Conservation (phyloP, 2,797 vertebrate genomes). For the Myotis vivesi region DNA sequence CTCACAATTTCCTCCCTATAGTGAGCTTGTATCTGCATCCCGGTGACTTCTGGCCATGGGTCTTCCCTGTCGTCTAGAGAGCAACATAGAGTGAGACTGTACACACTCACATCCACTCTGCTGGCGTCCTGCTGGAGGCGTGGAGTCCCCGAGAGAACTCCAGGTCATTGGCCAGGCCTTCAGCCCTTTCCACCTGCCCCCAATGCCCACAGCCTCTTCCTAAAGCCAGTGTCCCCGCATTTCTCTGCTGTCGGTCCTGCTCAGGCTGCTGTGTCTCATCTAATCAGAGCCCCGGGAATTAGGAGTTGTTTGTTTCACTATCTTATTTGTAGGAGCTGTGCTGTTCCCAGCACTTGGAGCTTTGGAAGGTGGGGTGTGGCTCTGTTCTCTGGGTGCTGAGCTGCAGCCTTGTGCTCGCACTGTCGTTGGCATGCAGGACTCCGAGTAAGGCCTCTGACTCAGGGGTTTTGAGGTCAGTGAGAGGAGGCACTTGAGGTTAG, state of each 20-base stretch:
- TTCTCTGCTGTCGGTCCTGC: no score
- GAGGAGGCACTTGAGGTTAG: not conserved
- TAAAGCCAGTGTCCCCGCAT: not conserved
- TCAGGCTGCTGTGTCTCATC: not conserved
- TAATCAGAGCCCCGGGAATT: not conserved
- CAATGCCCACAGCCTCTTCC: not conserved
- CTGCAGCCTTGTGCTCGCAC: not conserved
- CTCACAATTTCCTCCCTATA: not conserved
- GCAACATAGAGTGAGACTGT: not conserved
- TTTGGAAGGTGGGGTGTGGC: not conserved
- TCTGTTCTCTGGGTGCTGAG: not conserved
- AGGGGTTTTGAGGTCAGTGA: not conserved
- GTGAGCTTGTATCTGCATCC: not conserved
- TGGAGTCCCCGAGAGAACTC: not conserved
- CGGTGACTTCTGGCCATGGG: not conserved
- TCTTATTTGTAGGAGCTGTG: not conserved
- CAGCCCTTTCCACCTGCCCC: not conserved
- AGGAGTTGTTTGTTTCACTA: not conserved
- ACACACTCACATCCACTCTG: not conserved
- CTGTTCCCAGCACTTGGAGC: not conserved
- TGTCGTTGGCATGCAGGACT: not conserved
- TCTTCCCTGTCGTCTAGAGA: not conserved
- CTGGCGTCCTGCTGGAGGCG: not conserved
- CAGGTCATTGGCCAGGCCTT: not conserved
- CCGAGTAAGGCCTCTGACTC: not conserved